These are phyloP conservation scores for Parotia lawesii DNA, from an alignment of 2,113 vertebrate genomes.

Conservation along the genomic window DNA sequence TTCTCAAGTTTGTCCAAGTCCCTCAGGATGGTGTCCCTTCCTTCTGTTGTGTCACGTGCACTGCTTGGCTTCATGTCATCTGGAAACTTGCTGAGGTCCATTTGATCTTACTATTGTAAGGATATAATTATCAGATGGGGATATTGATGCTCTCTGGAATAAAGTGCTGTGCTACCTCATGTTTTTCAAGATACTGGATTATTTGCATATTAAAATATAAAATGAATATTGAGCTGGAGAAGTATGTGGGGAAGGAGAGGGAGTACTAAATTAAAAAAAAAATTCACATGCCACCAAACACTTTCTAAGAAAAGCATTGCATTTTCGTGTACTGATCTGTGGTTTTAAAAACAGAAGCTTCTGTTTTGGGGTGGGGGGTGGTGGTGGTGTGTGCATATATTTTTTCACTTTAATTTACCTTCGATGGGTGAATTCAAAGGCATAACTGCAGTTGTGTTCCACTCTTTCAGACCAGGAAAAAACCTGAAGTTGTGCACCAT, in stretches of 20 bases:
- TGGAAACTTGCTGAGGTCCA: not conserved
- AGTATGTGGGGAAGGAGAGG: not conserved
- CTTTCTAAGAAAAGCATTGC: not conserved
- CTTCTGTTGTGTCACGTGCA: not conserved
- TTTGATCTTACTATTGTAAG: not conserved
- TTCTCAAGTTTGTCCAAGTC: not conserved
- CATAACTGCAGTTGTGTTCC: not conserved
- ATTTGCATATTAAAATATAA: not conserved
- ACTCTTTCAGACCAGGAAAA: not conserved
- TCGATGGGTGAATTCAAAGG: not conserved
- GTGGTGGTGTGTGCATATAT: not conserved
- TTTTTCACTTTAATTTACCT: not conserved
- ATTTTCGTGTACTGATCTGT: not conserved
- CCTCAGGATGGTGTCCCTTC: not conserved
- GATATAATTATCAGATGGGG: not conserved
- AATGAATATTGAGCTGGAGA: not conserved
- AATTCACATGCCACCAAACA: not conserved
- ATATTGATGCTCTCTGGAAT: not conserved
- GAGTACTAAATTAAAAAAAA: not conserved
- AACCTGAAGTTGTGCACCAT: not conserved
- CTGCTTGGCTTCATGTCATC: not conserved
- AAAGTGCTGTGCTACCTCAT: not conserved
- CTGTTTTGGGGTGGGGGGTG: not conserved
- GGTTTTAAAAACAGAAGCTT: not conserved
- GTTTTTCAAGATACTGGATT: not conserved